Evolutionary conservation across 2,797 vertebrate species (phyloP).

Genomic region (Rhabdophis nuchalis): DNA sequence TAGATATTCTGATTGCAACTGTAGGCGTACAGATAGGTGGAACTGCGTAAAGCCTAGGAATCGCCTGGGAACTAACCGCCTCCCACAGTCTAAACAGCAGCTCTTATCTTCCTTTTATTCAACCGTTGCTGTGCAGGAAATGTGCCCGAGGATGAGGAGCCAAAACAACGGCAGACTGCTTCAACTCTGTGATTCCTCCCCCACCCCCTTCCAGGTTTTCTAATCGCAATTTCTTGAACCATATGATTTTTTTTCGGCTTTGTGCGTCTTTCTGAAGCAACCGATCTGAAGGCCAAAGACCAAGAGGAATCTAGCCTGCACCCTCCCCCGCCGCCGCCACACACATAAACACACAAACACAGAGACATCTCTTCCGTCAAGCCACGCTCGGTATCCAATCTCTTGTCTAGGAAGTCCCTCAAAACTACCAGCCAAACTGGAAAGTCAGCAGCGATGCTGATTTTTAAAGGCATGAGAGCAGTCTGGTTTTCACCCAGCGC

Average conservation of each 20-base stretch:
- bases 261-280: not conserved
- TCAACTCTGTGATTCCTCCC: not conserved
- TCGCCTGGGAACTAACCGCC: not conserved
- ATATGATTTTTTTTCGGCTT: not conserved
- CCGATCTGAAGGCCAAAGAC: not conserved
- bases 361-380: not conserved
- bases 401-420: not conserved
- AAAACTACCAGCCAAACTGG: not conserved
- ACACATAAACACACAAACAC: not conserved
- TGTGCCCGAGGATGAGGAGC: not conserved
- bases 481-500: not conserved
- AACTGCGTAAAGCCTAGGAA: not conserved
- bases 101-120: not conserved
- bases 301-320: not conserved
- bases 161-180: not conserved
- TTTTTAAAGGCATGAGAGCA: not conserved
- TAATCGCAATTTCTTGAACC: not conserved
- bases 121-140: slow-evolving; percentile 12
- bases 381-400: not conserved
- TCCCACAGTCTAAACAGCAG: not conserved
- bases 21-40: no score
- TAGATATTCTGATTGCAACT: not conserved
- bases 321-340: not conserved
- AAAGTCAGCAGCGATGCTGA: not conserved
- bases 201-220: not conserved